Base-by-base conservation (phyloP, 2,113 vertebrate species). In the Micromys minutus region DNA sequence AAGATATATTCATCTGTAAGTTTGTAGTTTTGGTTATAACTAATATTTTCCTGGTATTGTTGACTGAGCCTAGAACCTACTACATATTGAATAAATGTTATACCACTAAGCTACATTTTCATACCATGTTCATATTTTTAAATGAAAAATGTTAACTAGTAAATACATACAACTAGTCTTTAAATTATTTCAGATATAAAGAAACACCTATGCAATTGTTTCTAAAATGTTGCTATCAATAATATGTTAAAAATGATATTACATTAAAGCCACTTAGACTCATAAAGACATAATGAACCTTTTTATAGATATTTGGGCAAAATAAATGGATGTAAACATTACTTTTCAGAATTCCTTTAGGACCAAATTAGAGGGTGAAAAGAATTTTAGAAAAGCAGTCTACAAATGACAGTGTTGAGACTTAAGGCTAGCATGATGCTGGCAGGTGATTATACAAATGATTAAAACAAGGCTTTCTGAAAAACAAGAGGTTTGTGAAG, bases 341-440 rank as follows among this genome's bases (percentile, higher is more conserved):
- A 12, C 22, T 93, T 92, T 90, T 65, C 59, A 77, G 84, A 96
- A 71, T 91, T 92, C 65, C 83, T 67, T 74, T 94, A 69, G 10
- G 10, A 74, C 11, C 55, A 50, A 16, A 90, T 39, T 67, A 85
- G 26, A 21, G 39, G 31, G 42, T 39, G 29, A 80, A 89, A 86
- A 90, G 3, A 0, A 47, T 11, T 1, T 50, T 29, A 81, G 39
- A 87, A 87, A 79, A 77, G 86, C 17, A 72, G 88, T 95, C 94
- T 42, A 52, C 7, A 57, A 55, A 83, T 69, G 11, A 89, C 45
- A 88, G 9, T 88, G 6, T 42, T 79, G 75, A 74, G 47, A 52
- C 12, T 72, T 36, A 26, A 55, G 59, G n/a, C 65, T 42, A 6
- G 5, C 45, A 1, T 22, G 47, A 88, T 26, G 85, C 22, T 83